These are phyloP conservation scores for Hypothenemus hampei DNA, from an alignment of 1,140 invertebrate species.

Conservation along the genomic window DNA sequence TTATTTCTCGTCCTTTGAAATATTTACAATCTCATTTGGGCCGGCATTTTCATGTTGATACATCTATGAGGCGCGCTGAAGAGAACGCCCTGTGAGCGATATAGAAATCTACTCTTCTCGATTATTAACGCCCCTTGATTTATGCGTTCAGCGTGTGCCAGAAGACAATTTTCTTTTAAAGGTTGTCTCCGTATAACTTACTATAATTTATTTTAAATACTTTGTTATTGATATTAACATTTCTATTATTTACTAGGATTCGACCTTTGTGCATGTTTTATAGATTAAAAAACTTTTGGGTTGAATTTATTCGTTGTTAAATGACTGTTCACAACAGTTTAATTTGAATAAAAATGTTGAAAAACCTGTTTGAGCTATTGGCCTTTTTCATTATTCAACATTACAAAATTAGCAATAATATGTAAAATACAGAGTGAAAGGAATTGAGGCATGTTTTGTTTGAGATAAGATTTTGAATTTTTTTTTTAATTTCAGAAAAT, in stretches of 20 bases:
- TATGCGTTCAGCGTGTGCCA: constrained; percentile 18
- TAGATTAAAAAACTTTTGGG: neutral
- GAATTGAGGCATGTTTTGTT: too few species aligned
- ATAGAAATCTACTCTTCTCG: constrained; percentile 12
- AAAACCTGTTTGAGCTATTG: too few species aligned
- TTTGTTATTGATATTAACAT: neutral
- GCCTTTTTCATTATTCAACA: too few species aligned
- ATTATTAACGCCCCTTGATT: constrained; percentile 20
- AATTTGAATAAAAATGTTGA: too few species aligned
- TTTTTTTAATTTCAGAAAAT: too few species aligned
- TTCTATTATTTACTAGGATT: too few species aligned
- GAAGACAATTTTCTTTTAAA: constrained; percentile 1
- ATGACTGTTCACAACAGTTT: too few species aligned
- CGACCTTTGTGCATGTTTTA: too few species aligned
- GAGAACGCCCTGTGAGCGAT: constrained; percentile 21
- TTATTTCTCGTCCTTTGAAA: constrained; percentile 6
- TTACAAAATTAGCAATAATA: too few species aligned
- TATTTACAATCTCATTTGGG: constrained; percentile 15
- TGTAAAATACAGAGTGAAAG: too few species aligned
- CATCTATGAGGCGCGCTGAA: constrained; percentile 19
- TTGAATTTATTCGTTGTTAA: neutral
- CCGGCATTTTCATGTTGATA: constrained; percentile 3
- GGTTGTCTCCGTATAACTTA: neutral
- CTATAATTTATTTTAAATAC: neutral
- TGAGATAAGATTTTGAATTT: too few species aligned